phyloP scores from a whole-genome alignment of 2,888 invertebrate genomes.

The Dasypolia templi region DNA sequence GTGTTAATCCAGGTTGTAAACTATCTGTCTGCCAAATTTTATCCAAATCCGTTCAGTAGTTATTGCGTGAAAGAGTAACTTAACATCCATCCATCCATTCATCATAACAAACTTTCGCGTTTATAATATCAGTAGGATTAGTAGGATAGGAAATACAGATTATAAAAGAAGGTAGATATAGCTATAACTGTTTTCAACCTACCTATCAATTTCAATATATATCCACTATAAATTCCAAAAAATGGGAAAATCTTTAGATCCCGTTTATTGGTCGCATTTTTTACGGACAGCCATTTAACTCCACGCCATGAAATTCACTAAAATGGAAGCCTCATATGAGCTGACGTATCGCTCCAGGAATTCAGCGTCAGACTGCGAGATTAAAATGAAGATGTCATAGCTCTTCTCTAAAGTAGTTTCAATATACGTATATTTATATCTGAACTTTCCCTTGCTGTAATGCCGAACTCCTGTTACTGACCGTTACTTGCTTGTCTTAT shows the following conservation, averaged over 20 bases:
- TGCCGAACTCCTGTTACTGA: background rate
- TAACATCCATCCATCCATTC: no score
- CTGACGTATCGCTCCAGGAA: constrained; percentile 50
- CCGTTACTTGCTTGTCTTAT: background rate
- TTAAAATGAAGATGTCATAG: constrained; percentile 39
- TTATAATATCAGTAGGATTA: no score
- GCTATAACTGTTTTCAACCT: background rate
- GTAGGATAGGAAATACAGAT: no score
- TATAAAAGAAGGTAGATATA: background rate
- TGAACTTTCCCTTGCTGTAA: background rate
- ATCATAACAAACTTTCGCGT: no score
- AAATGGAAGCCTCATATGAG: constrained; percentile 21
- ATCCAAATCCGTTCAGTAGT: no score
- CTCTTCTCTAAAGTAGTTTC: background rate
- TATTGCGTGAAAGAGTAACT: no score
- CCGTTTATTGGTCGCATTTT: constrained; percentile 26
- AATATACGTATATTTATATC: background rate
- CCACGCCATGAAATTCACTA: constrained; percentile 4
- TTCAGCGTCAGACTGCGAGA: constrained; percentile 20
- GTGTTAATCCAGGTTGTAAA: no score
- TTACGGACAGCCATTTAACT: constrained; percentile 12
- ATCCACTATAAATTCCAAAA: background rate
- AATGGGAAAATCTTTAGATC: constrained; percentile 27
- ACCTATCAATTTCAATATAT: background rate
- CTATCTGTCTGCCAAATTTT: no score